These are phyloP conservation scores for Chironomus tepperi DNA, from an alignment of 1,140 invertebrate genomes.

Conservation along the genomic window DNA sequence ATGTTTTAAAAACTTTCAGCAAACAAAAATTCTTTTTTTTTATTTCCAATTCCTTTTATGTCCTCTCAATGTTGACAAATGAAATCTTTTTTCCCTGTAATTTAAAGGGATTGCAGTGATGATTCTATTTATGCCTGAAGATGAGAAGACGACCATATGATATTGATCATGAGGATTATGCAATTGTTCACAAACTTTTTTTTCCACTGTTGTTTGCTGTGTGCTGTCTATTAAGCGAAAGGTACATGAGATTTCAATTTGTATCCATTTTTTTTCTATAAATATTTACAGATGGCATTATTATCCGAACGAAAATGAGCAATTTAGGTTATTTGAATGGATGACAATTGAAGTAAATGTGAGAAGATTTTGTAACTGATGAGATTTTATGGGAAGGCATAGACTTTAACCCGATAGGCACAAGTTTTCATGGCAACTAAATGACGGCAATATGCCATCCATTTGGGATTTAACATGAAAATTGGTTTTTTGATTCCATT, in stretches of 20 bases:
- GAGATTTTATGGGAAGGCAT: too few species aligned
- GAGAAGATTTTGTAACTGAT: too few species aligned
- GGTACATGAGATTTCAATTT: constrained; percentile 22
- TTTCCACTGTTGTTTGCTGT: neutral
- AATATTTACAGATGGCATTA: too few species aligned
- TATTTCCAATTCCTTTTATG: neutral
- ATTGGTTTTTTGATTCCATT: too few species aligned
- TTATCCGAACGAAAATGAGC: too few species aligned
- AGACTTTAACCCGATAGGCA: too few species aligned
- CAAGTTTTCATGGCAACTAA: too few species aligned
- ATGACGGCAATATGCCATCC: too few species aligned
- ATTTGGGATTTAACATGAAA: too few species aligned
- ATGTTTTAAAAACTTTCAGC: neutral
- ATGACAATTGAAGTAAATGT: too few species aligned
- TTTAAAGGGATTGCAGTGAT: constrained; percentile 17
- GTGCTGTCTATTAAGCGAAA: neutral
- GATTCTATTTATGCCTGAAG: constrained; percentile 2
- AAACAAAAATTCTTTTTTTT: neutral
- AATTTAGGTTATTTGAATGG: too few species aligned
- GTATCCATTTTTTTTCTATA: too few species aligned
- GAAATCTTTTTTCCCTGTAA: neutral
- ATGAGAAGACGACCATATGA: constrained; percentile 22
- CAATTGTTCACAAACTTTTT: neutral
- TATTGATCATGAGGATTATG: constrained; percentile 20
- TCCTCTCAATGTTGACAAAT: neutral